Evolutionary conservation across 2,113 vertebrate species (phyloP).

Genomic region (Clarias gariepinus): DNA sequence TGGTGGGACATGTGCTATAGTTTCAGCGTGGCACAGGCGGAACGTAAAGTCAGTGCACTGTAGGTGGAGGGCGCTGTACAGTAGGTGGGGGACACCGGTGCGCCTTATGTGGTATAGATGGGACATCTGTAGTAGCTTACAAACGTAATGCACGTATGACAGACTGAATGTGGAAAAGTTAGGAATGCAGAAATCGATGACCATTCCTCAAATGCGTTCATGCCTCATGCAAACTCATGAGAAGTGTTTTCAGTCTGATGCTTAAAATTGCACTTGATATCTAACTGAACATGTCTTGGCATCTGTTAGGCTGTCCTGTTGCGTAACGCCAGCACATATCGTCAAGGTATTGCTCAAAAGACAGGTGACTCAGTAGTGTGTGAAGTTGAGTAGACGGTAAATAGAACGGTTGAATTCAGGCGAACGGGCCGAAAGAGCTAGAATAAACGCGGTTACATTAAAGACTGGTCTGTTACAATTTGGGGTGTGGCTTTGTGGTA

Average conservation of each 20-base stretch:
- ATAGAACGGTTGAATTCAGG: no score
- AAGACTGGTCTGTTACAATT: background rate
- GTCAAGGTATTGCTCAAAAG: background rate
- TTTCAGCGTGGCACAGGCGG: no score
- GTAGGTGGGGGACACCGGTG: no score
- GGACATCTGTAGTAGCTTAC: background rate
- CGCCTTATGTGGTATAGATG: no score
- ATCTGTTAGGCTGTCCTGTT: background rate
- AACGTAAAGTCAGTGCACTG: no score
- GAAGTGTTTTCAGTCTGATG: background rate
- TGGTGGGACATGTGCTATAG: no score
- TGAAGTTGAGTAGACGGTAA: background rate
- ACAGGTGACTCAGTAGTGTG: background rate
- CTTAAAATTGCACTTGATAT: background rate
- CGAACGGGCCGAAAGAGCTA: no score
- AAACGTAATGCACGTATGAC: background rate
- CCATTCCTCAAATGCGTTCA: background rate
- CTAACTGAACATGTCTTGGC: background rate
- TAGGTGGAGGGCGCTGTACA: no score
- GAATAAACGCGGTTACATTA: background rate
- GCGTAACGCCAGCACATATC: background rate
- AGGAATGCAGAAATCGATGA: background rate
- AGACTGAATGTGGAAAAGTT: background rate
- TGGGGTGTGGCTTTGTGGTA: constrained; percentile 13
- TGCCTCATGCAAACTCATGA: no score